Conservation (phyloP, 2,113 vertebrate species). For the Sporophila hypoxantha region DNA sequence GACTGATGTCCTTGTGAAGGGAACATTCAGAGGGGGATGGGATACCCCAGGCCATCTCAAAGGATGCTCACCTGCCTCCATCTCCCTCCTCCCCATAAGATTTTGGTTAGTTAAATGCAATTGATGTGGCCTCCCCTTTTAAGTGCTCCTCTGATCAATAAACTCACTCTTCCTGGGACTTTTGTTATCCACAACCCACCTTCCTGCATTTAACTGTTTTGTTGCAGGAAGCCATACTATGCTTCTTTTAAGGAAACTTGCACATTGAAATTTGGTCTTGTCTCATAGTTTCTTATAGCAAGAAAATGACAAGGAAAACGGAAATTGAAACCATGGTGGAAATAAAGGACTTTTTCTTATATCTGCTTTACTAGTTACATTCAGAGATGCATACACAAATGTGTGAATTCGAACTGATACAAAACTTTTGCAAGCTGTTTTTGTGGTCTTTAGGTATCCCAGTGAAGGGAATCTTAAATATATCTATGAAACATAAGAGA, state of each 20-base stretch:
- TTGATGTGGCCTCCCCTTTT: neutral
- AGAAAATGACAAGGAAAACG: neutral
- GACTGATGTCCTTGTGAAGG: neutral
- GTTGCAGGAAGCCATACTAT: neutral
- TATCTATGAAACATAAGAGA: neutral
- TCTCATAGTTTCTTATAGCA: neutral
- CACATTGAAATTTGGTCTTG: neutral
- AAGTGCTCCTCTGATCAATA: neutral
- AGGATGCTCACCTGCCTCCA: neutral
- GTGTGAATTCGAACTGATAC: neutral
- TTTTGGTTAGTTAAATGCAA: neutral
- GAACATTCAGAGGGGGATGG: neutral
- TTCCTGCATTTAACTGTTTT: neutral
- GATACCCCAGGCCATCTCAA: neutral
- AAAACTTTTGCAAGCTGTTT: neutral
- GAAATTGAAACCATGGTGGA: neutral
- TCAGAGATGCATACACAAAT: neutral
- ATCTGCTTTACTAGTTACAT: neutral
- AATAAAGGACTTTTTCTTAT: neutral
- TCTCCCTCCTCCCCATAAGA: neutral
- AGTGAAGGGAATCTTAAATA: neutral
- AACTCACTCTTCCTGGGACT: neutral
- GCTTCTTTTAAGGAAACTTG: neutral
- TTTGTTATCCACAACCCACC: neutral
- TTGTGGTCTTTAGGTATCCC: neutral